These are phyloP conservation scores for Philantomba maxwellii DNA, from an alignment of 2,113 vertebrate genomes.

Conservation along the genomic window DNA sequence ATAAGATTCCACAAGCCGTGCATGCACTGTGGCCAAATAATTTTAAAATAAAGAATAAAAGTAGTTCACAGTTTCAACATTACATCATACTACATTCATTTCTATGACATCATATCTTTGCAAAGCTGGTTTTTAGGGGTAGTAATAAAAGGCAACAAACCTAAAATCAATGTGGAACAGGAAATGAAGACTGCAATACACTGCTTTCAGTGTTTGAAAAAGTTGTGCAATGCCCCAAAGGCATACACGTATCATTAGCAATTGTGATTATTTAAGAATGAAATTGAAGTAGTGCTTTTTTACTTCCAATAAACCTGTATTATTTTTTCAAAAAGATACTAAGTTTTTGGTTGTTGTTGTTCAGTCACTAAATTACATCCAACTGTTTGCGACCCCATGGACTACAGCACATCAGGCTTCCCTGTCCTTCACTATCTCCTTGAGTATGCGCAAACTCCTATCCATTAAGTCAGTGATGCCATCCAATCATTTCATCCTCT, in stretches of 20 bases:
- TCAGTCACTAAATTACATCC: neutral
- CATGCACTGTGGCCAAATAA: neutral
- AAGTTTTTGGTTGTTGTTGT: neutral
- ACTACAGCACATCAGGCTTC: neutral
- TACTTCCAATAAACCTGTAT: conserved; percentile 2
- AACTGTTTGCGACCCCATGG: neutral
- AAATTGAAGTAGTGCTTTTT: conserved; percentile 7
- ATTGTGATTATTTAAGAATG: conserved; percentile 31
- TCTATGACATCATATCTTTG: neutral
- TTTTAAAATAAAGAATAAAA: neutral
- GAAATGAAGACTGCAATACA: neutral
- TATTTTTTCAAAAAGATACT: conserved; percentile 37
- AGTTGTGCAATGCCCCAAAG: neutral
- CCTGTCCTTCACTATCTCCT: neutral
- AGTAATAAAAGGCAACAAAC: conserved; percentile 1
- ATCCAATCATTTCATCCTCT: neutral
- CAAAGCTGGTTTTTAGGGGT: conserved; percentile 17
- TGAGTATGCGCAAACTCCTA: neutral
- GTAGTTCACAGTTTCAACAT: neutral
- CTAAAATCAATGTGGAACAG: neutral
- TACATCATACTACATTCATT: neutral
- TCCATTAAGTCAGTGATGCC: neutral
- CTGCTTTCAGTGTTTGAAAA: conserved; percentile 20
- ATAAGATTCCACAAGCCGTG: neutral
- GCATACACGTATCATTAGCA: neutral